phyloP scores from a whole-genome alignment of 2,888 invertebrate species.

The Siphlonurus alternatus region DNA sequence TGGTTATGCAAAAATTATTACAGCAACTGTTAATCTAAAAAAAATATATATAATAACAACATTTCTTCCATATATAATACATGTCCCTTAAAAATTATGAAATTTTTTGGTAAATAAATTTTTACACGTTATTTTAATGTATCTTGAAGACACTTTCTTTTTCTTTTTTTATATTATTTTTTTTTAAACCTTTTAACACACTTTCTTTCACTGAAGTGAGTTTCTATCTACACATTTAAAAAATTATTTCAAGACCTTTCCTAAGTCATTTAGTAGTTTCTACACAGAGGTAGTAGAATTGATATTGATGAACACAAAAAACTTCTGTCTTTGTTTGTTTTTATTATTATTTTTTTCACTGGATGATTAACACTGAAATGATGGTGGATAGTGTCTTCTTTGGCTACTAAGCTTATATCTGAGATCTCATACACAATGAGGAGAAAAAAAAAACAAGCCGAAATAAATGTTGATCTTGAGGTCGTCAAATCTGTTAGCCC shows the following conservation, averaged over 20 bases:
- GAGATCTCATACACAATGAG: not conserved
- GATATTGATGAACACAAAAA: not conserved
- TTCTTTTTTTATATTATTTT: not conserved
- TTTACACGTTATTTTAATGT: not conserved
- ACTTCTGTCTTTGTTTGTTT: not conserved
- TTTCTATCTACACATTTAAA: slow-evolving; percentile 3
- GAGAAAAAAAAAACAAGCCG: not conserved
- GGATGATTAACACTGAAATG: not conserved
- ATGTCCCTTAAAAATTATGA: not conserved
- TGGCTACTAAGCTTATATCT: not conserved
- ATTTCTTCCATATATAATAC: not conserved
- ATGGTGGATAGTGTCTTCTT: not conserved
- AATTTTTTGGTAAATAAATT: not conserved
- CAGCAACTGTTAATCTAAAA: not conserved
- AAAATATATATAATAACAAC: not conserved
- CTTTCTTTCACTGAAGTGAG: not conserved
- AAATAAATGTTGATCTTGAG: not conserved
- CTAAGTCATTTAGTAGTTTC: not conserved
- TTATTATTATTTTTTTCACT: not conserved
- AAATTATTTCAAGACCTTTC: not conserved
- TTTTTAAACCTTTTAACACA: not conserved
- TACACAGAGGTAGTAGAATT: slow-evolving; percentile 2
- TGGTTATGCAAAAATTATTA: not conserved
- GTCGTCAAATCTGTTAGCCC: not conserved
- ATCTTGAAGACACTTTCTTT: not conserved